A percentile compares a stretch with the other conserved stretches of the same genome.
These are phyloP conservation scores for Dendroctonus ponderosae DNA, from an alignment of 1,140 invertebrate species.

Conservation along the genomic window DNA sequence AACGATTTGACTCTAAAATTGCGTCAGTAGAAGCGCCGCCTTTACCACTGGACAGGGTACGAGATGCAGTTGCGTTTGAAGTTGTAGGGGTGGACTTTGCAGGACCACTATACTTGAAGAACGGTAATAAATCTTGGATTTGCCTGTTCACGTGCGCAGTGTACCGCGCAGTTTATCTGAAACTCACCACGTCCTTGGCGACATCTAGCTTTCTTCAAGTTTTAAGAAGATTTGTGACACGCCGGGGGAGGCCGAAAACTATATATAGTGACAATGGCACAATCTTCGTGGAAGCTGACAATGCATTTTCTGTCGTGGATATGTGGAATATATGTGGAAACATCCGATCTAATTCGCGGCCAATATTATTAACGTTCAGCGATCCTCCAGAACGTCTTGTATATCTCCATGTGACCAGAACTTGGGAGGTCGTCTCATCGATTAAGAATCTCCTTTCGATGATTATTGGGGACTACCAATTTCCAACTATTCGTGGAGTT, in stretches of 20 bases:
- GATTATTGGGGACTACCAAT: conserved; percentile 23
- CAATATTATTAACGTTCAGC: conserved; percentile 41
- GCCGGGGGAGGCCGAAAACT: too few species aligned
- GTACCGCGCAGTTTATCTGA: conserved; percentile 48
- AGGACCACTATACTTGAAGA: conserved; percentile 38
- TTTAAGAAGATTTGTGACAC: too few species aligned
- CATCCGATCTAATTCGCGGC: conserved; percentile 41
- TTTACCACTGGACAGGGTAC: conserved; percentile 32
- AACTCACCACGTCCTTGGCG: conserved; percentile 31
- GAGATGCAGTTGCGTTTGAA: conserved; percentile 38
- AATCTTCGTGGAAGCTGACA: conserved; percentile 36
- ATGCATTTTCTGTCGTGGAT: conserved; percentile 39
- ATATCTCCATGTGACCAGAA: conserved; percentile 38
- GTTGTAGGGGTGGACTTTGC: conserved; percentile 40
- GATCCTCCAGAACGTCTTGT: conserved; percentile 39
- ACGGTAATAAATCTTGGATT: conserved; percentile 15
- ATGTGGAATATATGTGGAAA: conserved; percentile 37
- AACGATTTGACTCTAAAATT: too few species aligned
- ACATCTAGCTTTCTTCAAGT: too few species aligned
- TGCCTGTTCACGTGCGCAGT: conserved; percentile 44
- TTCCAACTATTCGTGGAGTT: conserved; percentile 22
- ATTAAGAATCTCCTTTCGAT: conserved; percentile 11
- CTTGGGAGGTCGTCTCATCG: conserved; percentile 14
- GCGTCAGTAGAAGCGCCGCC: too few species aligned
- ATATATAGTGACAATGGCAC: conserved; percentile 49